Percentiles rank a stretch among this genome's conserved stretches.
Evolutionary conservation across 1,140 invertebrate genomes (phyloP).

Genomic region (Rhagoletis pomonella): DNA sequence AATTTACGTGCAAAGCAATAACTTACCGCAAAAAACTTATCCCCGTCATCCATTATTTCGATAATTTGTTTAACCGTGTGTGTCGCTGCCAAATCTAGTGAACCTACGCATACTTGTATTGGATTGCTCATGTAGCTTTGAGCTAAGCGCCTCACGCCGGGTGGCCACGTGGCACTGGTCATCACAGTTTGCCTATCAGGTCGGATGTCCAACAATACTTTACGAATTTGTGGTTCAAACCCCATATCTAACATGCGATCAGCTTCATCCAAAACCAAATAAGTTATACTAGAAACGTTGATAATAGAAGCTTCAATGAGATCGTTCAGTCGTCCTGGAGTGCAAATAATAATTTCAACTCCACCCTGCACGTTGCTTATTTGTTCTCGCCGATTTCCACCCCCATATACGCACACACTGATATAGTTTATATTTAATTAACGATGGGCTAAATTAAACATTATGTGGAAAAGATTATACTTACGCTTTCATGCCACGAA

Average conservation of each 20-base stretch:
- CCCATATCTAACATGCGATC: conserved; percentile 89
- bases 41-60: conserved; percentile 83
- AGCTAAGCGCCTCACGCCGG: conserved; percentile 86
- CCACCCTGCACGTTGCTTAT: conserved; percentile 82
- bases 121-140: conserved; percentile 91
- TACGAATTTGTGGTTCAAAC: conserved; percentile 91
- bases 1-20: conserved; percentile 58
- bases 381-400: conserved; percentile 85
- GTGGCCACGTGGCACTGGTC: conserved; percentile 93
- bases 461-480: conserved; percentile 57
- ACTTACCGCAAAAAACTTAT: conserved; percentile 80
- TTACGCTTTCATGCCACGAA: conserved; percentile 88
- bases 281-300: conserved; percentile 85
- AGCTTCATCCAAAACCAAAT: conserved; percentile 94
- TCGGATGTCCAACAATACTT: conserved; percentile 84
- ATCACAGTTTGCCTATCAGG: conserved; percentile 90
- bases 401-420: conserved; percentile 91
- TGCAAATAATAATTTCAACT: conserved; percentile 92
- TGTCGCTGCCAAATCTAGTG: conserved; percentile 88
- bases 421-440: conserved; percentile 48
- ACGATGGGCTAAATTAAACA: not conserved
- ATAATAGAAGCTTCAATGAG: conserved; percentile 80
- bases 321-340: conserved; percentile 91
- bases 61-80: conserved; percentile 88
- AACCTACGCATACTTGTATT: conserved; percentile 91